Conservation (phyloP, 2,113 vertebrate species). For the Hiodon alosoides region DNA sequence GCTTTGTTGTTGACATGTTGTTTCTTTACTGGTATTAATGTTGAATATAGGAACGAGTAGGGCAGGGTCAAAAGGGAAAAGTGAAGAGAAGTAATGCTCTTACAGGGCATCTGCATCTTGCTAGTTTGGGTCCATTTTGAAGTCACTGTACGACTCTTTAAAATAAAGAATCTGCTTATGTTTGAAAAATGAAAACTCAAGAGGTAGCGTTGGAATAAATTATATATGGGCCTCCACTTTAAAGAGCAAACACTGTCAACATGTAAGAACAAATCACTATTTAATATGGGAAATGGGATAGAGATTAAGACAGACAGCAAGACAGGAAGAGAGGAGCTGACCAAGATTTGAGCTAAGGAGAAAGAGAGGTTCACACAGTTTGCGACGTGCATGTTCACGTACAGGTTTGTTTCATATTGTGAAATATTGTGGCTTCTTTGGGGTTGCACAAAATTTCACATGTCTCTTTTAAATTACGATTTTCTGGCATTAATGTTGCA, state of each 20-base stretch:
- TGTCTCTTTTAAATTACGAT: not conserved
- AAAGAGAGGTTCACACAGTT: too few relatives aligned
- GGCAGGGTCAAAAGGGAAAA: not conserved
- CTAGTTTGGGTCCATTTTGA: slow-evolving; percentile 13
- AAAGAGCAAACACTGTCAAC: slow-evolving; percentile 72
- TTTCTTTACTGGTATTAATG: not conserved
- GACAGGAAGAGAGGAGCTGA: not conserved
- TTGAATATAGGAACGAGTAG: not conserved
- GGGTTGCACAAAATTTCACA: not conserved
- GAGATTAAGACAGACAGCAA: not conserved
- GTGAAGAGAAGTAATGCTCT: slow-evolving; percentile 47
- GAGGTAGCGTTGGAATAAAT: slow-evolving; percentile 21
- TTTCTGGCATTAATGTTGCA: slow-evolving; percentile 4
- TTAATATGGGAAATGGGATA: slow-evolving; percentile 24
- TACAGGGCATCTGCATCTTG: slow-evolving; percentile 4
- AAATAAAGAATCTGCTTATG: slow-evolving; percentile 26
- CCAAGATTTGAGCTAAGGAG: not conserved
- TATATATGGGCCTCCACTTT: slow-evolving; percentile 60
- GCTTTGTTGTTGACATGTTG: not conserved
- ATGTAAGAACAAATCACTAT: slow-evolving; percentile 60
- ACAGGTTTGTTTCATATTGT: not conserved
- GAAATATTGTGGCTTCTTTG: not conserved
- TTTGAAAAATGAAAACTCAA: slow-evolving; percentile 10
- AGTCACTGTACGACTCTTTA: slow-evolving; percentile 19
- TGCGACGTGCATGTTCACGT: not conserved